Evolutionary conservation across 2,797 vertebrate genomes (phyloP).

Genomic region (Phoeniculus purpureus): DNA sequence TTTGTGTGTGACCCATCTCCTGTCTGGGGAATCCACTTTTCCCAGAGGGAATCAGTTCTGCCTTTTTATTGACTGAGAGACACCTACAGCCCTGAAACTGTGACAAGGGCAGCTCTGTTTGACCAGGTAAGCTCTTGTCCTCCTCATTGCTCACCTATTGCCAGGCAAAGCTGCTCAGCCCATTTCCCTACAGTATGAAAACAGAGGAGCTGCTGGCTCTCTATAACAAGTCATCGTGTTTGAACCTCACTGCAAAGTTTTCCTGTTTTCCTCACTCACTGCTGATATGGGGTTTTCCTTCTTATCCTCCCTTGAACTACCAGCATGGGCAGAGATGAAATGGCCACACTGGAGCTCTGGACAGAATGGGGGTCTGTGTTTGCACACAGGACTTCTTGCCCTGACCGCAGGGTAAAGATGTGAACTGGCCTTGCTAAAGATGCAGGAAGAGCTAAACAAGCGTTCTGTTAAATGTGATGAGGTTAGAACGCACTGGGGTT

Average conservation of each 20-base stretch:
- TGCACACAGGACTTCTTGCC: neutral
- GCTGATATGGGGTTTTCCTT: neutral
- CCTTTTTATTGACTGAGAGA: neutral
- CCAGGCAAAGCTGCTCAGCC: neutral
- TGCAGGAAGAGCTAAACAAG: neutral
- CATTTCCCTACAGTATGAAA: neutral
- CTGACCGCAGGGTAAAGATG: neutral
- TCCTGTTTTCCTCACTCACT: neutral
- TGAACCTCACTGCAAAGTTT: neutral
- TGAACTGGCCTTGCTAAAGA: neutral
- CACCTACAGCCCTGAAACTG: neutral
- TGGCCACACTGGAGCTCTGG: neutral
- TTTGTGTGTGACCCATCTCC: neutral
- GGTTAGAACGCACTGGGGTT: neutral
- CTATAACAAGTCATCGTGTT: neutral
- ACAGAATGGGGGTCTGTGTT: neutral
- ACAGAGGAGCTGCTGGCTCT: neutral
- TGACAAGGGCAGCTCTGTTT: neutral
- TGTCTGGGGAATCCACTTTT: neutral
- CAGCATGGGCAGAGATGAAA: fast-evolving
- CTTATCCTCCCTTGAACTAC: neutral
- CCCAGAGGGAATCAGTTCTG: neutral
- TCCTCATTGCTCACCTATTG: neutral
- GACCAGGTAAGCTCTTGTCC: neutral
- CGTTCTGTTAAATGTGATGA: neutral